Evolutionary conservation across 2,888 invertebrate genomes (phyloP).

Genomic region (Argyra leucocephala): DNA sequence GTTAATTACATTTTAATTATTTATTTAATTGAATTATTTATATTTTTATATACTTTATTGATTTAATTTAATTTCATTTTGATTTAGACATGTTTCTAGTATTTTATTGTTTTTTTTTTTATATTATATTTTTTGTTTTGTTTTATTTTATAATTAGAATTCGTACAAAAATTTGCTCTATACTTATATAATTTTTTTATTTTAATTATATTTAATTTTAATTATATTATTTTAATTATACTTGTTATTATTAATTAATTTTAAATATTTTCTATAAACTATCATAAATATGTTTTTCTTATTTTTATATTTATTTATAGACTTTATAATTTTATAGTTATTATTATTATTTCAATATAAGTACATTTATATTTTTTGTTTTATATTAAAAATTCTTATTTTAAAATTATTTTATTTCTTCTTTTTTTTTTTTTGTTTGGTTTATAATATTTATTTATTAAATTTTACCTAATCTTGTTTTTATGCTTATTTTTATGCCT

Average conservation of each 20-base stretch:
- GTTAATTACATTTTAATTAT: too few relatives aligned
- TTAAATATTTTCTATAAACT: background rate
- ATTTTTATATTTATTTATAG: background rate
- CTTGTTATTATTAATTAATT: background rate
- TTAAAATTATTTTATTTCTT: too few relatives aligned
- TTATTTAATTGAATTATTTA: too few relatives aligned
- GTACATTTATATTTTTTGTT: too few relatives aligned
- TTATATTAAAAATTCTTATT: too few relatives aligned
- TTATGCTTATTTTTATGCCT: too few relatives aligned
- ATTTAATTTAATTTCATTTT: background rate
- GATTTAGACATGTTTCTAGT: background rate
- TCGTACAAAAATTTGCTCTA: background rate
- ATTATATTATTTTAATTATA: conserved; percentile 5
- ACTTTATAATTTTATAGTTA: background rate
- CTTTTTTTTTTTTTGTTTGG: too few relatives aligned
- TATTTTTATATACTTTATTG: too few relatives aligned
- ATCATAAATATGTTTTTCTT: background rate
- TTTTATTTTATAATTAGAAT: background rate
- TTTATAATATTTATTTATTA: too few relatives aligned
- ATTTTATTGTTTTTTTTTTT: background rate
- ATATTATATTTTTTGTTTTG: background rate
- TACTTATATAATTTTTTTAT: background rate
- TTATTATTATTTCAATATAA: background rate
- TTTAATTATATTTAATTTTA: background rate
- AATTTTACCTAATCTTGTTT: too few relatives aligned